Base-by-base conservation (phyloP, 2,113 vertebrate genomes). In the Seriola aureovittata region DNA sequence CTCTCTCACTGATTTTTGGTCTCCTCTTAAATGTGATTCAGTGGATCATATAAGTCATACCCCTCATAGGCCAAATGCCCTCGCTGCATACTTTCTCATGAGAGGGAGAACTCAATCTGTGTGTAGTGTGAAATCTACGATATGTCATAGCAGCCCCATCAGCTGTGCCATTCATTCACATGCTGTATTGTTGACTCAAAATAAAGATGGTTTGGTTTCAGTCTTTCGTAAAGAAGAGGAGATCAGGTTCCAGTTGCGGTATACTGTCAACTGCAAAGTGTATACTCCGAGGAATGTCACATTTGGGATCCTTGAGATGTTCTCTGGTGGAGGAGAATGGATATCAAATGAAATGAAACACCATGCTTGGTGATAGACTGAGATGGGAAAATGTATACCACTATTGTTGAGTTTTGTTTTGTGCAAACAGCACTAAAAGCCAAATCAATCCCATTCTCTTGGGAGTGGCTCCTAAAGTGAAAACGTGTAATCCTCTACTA, bases 141-240 rank as follows among this genome's bases (percentile, higher is more conserved):
- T 88, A 82, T 90, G 87, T 90, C 87, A 69, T 78, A 67, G 79
- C 82, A 65, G 85, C 71, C 67, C 85, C 71, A 77, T 93, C 92
- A 93, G 90, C 92, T 94, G 93, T 85, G 90, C 90, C 78, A 25
- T 46, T 93, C 92, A 90, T 93, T 94, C 91, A 94, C 75, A 60
- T 59, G 65, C 81, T 87, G 48, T 91, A 90, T 93, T 93, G 88
- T 93, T 90, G 90, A 93, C 85, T 75, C 88, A 88, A 88, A 92
- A 90, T 85, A 92, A 86, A 86, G 81, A 85, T 62, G 76, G 75
- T 87, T 79, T 71, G 75, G 73, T 88, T 93, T 89, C 77, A 85
- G 29, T 29, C 65, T 85, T 52, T 71, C 2, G 1, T 69, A 73
- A 70, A 80, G 65, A 52, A 8, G 42, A 76, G 42, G 54, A 79